These are phyloP conservation scores for Drosophila saltans DNA, from an alignment of 1,140 invertebrate genomes.

Conservation along the genomic window DNA sequence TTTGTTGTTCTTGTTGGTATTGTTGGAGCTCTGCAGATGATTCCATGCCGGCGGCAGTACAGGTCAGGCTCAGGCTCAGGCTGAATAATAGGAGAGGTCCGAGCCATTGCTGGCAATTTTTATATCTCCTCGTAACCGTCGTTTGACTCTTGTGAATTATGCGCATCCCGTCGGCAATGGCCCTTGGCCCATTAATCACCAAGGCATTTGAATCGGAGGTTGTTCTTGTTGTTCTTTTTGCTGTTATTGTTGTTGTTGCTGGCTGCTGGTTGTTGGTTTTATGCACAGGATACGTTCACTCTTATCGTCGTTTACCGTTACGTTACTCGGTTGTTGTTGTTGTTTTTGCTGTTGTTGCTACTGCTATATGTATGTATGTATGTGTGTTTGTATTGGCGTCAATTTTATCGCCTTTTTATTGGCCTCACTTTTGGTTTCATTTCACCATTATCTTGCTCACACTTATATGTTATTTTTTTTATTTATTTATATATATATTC, in stretches of 20 bases:
- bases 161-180: conserved; percentile 75
- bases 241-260: background rate
- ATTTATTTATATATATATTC: background rate
- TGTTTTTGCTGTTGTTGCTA: conserved; percentile 2
- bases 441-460: conserved; percentile 59
- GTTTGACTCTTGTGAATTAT: conserved; percentile 62
- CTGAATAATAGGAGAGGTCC: conserved; percentile 24
- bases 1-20: conserved; percentile 2
- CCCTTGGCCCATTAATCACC: conserved; percentile 77
- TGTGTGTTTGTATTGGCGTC: conserved; percentile 53
- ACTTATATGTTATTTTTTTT: conserved; percentile 11
- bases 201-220: conserved; percentile 66
- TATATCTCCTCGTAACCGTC: conserved; percentile 27
- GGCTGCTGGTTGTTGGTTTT: conserved; percentile 37
- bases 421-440: conserved; percentile 78
- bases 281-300: conserved; percentile 59
- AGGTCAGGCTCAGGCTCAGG: conserved; percentile 46
- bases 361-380: background rate
- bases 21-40: conserved; percentile 60
- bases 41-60: conserved; percentile 59
- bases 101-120: conserved; percentile 37
- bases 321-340: conserved; percentile 10
- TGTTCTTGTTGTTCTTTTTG: conserved; percentile 1
- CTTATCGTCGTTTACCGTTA: conserved; percentile 51
- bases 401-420: conserved; percentile 80